phyloP scores from a whole-genome alignment of 2,797 vertebrate genomes.

The Corythornis leucogaster region DNA sequence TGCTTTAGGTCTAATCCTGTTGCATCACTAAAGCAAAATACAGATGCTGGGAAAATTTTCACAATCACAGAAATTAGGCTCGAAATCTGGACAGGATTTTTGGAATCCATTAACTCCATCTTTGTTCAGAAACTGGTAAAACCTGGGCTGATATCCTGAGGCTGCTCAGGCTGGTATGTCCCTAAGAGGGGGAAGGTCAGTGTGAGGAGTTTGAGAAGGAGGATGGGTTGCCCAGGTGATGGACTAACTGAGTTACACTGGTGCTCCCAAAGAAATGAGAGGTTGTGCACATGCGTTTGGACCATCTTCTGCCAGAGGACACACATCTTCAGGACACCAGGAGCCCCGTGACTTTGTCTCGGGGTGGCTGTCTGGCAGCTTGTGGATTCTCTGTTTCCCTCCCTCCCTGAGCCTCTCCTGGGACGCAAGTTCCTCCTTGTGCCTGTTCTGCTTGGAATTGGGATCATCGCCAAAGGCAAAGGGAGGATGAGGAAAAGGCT shows the following conservation, averaged over 20 bases:
- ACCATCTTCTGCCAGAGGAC: not conserved
- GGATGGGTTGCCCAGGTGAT: not conserved
- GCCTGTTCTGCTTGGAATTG: not conserved
- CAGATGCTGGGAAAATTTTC: not conserved
- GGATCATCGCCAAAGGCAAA: not conserved
- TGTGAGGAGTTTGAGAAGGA: not conserved
- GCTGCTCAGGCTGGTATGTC: not conserved
- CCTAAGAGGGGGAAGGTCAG: not conserved
- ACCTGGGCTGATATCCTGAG: rapidly evolving
- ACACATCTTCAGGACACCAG: rapidly evolving
- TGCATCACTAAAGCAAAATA: not conserved
- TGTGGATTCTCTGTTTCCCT: not conserved
- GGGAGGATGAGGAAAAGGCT: not conserved
- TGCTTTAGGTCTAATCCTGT: not conserved
- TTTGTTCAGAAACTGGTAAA: not conserved
- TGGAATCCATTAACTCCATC: not conserved
- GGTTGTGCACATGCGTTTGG: rapidly evolving
- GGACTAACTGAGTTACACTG: rapidly evolving
- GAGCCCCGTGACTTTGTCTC: not conserved
- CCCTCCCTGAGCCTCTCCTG: rapidly evolving
- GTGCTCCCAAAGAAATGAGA: not conserved
- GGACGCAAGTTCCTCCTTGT: rapidly evolving
- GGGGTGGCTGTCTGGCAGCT: no score
- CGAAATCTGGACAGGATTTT: not conserved
- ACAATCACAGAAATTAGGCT: not conserved